A percentile compares a stretch with the other conserved stretches of the same genome.
Conservation (phyloP, 2,888 invertebrate genomes). For the Heliconius ethilla region DNA sequence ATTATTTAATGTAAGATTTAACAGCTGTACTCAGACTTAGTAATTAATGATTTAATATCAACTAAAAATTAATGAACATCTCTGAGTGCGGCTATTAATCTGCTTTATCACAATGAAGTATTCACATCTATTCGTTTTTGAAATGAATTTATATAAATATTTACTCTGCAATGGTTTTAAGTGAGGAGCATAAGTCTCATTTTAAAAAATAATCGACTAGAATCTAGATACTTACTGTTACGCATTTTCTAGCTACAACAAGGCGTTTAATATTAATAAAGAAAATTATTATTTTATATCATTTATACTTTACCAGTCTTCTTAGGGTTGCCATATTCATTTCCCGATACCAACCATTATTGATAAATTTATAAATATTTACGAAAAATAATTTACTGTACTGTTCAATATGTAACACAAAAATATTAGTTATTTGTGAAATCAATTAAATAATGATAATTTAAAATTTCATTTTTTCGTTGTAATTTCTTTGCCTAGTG, state of each 20-base stretch:
- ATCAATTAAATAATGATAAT: neutral
- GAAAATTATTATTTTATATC: slow-evolving; percentile 25
- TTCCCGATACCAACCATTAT: slow-evolving; percentile 3
- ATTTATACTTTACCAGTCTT: slow-evolving; percentile 17
- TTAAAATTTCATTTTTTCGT: slow-evolving; percentile 34
- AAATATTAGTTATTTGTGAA: slow-evolving; percentile 1
- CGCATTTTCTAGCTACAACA: slow-evolving; percentile 23
- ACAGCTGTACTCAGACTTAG: neutral
- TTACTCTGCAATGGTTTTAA: neutral
- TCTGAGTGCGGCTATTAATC: neutral
- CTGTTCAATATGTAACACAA: neutral
- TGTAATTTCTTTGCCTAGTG: slow-evolving; percentile 69
- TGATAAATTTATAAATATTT: slow-evolving; percentile 18
- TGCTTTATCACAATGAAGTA: slow-evolving; percentile 13
- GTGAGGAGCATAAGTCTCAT: neutral
- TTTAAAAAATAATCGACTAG: slow-evolving; percentile 38
- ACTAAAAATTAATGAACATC: neutral
- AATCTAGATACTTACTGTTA: slow-evolving; percentile 34
- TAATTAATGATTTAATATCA: neutral
- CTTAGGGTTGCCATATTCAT: slow-evolving; percentile 12
- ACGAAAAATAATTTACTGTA: slow-evolving; percentile 28
- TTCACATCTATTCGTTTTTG: slow-evolving; percentile 1
- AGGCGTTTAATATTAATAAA: slow-evolving; percentile 27
- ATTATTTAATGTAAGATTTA: neutral
- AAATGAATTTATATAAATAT: neutral